These are phyloP conservation scores for Laspeyria flexula DNA, from an alignment of 2,888 invertebrate genomes.

Conservation along the genomic window DNA sequence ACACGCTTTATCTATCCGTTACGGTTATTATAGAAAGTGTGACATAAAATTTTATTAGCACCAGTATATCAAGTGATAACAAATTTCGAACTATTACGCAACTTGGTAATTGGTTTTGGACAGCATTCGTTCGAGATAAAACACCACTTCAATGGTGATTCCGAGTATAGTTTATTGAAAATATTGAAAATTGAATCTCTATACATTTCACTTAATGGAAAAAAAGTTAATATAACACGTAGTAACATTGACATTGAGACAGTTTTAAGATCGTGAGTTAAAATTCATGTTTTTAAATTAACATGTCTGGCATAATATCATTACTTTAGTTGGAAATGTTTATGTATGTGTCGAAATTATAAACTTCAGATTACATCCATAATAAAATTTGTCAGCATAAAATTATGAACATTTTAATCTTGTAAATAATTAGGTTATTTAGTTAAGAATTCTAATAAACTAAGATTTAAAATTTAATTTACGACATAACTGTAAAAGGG, in stretches of 20 bases:
- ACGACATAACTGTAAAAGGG: too few species aligned
- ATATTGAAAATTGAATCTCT: conserved; percentile 8
- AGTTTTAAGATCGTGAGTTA: background rate
- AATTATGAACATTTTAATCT: too few species aligned
- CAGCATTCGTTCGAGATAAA: conserved; percentile 30
- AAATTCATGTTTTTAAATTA: background rate
- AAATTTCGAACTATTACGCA: conserved; percentile 44
- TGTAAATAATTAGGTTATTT: too few species aligned
- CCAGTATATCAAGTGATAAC: conserved; percentile 54
- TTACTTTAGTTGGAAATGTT: background rate
- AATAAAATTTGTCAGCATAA: too few species aligned
- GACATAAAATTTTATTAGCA: conserved; percentile 63
- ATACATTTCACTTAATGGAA: background rate
- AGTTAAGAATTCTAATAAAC: too few species aligned
- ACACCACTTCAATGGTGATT: conserved; percentile 20
- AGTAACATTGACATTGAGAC: background rate
- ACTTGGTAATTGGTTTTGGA: conserved; percentile 44
- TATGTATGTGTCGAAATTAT: background rate
- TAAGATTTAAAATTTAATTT: too few species aligned
- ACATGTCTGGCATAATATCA: background rate
- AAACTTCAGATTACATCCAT: background rate
- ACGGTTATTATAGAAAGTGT: conserved; percentile 62
- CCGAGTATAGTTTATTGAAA: conserved; percentile 24
- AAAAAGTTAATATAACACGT: background rate
- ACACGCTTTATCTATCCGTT: conserved; percentile 53